A percentile compares a stretch with the other conserved stretches of the same genome.
Evolutionary conservation across 30 jellyfish, hydroid and myxozoan species (phyloP).

Genomic region (Turritopsis dohrnii): DNA sequence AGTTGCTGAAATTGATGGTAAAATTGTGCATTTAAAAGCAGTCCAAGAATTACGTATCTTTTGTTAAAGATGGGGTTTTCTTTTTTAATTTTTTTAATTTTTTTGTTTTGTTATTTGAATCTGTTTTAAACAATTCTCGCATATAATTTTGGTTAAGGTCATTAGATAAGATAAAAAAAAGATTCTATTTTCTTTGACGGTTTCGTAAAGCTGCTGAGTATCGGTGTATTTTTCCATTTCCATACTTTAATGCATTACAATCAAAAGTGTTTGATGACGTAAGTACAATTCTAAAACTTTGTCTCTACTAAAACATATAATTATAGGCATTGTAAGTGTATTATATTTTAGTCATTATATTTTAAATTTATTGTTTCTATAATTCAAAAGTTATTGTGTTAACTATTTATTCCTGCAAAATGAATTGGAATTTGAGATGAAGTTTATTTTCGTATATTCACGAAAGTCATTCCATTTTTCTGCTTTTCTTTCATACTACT

Average conservation of each 20-base stretch:
- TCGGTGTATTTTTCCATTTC: slow-evolving; percentile 65
- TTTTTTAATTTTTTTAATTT: background rate
- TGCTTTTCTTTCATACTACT: too few species aligned
- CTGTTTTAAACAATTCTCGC: background rate
- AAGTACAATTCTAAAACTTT: slow-evolving; percentile 18
- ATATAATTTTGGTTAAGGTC: background rate
- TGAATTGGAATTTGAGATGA: too few species aligned
- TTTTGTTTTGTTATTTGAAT: background rate
- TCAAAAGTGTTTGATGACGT: slow-evolving; percentile 86
- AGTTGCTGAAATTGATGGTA: slow-evolving; percentile 33
- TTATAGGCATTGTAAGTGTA: too few species aligned
- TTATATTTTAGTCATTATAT: too few species aligned
- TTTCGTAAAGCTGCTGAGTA: slow-evolving; percentile 54
- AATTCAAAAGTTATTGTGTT: too few species aligned
- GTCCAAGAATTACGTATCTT: slow-evolving; percentile 71
- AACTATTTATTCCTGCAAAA: too few species aligned
- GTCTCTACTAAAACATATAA: too few species aligned
- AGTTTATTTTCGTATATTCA: too few species aligned
- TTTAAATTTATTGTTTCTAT: too few species aligned
- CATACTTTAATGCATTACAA: slow-evolving; percentile 78
- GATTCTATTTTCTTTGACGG: background rate
- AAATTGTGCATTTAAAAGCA: slow-evolving; percentile 36
- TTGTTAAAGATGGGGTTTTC: background rate
- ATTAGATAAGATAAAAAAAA: background rate
- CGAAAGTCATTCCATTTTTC: too few species aligned